Evolutionary conservation across 2,888 invertebrate species (phyloP), one percentile per base, ranked within the genome.

Genomic region (Chrysopilus asiliformis): DNA sequence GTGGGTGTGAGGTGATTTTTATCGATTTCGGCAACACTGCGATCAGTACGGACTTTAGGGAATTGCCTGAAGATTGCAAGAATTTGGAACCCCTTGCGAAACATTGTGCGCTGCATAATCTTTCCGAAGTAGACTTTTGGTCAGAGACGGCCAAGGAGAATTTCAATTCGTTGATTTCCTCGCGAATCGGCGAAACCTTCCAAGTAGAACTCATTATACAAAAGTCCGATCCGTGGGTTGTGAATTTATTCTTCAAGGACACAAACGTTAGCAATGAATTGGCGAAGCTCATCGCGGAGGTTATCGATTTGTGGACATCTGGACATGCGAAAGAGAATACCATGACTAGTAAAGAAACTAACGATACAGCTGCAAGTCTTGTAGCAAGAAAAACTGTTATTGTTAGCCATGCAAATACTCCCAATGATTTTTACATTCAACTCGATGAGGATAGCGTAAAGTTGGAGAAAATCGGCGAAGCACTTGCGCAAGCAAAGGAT

Each of bases 391-490:
- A n/a, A n/a, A n/a, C n/a, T n/a, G n/a, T n/a, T n/a, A n/a, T n/a
- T 52, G 74, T 84, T 2, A 79, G 80, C 43, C 80, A 83, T 49
- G 67, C 77, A 0, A 78, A 80, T 53, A 76, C 77, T 0, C 74
- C 82, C 0, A 70, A 71, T 0, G 80, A 84, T 49, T 86, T 86
- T 55, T 84, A 80, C 72, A 70, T 85, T 14, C 85, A 85, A 50
- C 65, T 81, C 42, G 81, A 80, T 48, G 71, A 72, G n/a, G 69
- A 71, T 33, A 62, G 64, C 2, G 58, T 58, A 28, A 72, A 72
- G 6, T 49, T 79, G 24, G 73, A 76, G 41, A 52, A 69, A 8
- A 70, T 79, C 55, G 70, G 71, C 40, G 57, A 67, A 1, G 69
- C 70, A 39, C 63, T 79, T 57, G 58, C 63, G 1, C 67, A 70